phyloP scores from a whole-genome alignment of 2,888 invertebrate species.

The Hecatera dysodea region DNA sequence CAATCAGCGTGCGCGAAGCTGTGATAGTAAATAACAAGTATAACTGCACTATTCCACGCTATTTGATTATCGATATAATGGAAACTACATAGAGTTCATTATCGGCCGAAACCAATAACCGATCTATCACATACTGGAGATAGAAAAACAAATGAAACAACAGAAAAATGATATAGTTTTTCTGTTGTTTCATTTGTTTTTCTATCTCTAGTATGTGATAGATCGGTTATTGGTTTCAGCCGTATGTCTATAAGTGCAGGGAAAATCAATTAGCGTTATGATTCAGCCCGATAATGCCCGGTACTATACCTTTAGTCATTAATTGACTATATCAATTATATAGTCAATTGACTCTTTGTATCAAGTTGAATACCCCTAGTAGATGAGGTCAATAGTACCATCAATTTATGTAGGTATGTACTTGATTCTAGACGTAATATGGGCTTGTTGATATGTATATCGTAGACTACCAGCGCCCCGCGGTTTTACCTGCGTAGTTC shows the following conservation, averaged over 20 bases:
- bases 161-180: too few species aligned
- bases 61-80: slow-evolving; percentile 17
- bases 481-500: too few species aligned
- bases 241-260: slow-evolving; percentile 2
- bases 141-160: too few species aligned
- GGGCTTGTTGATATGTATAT: slow-evolving; percentile 7
- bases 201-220: too few species aligned
- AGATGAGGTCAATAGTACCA: slow-evolving; percentile 24
- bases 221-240: too few species aligned
- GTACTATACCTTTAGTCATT: slow-evolving; percentile 17
- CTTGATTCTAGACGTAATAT: slow-evolving; percentile 1
- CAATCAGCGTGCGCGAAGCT: slow-evolving; percentile 23
- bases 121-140: too few species aligned
- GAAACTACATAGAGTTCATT: too few species aligned
- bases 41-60: background rate
- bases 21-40: slow-evolving; percentile 22
- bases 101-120: too few species aligned
- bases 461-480: too few species aligned
- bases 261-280: slow-evolving; percentile 30
- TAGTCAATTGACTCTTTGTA: background rate
- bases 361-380: slow-evolving; percentile 15
- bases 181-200: too few species aligned
- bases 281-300: slow-evolving; percentile 27
- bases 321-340: background rate
- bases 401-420: slow-evolving; percentile 7